Evolutionary conservation across 2,888 invertebrate species (phyloP).

Genomic region (Trissolcus japonicus): DNA sequence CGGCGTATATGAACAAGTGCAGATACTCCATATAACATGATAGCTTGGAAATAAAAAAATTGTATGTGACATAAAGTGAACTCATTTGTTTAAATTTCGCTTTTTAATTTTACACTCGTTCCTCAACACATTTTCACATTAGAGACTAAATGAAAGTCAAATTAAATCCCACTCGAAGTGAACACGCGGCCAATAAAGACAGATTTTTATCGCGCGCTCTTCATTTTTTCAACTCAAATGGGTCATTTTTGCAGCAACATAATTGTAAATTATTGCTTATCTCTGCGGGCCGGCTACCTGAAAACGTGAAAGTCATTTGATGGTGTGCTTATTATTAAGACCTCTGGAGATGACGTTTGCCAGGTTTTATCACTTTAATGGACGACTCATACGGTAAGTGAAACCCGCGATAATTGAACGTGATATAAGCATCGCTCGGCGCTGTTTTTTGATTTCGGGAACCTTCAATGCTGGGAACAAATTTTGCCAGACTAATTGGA

Average conservation of each 20-base stretch:
- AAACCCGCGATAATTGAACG: slow-evolving; percentile 35
- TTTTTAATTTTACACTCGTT: slow-evolving; percentile 1
- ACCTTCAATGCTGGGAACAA: slow-evolving; percentile 10
- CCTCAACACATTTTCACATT: slow-evolving; percentile 4
- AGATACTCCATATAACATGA: too few relatives aligned
- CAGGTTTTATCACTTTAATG: slow-evolving; percentile 44
- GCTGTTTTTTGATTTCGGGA: slow-evolving; percentile 4
- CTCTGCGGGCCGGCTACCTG: slow-evolving; percentile 10
- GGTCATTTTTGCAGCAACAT: slow-evolving; percentile 38
- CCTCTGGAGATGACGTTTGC: slow-evolving; percentile 28
- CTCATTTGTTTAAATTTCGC: too few relatives aligned
- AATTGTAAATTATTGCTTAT: slow-evolving; percentile 50
- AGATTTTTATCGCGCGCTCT: slow-evolving; percentile 18
- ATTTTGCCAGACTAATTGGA: slow-evolving; percentile 35
- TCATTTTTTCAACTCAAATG: slow-evolving; percentile 39
- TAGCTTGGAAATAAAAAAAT: too few relatives aligned
- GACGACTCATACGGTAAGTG: slow-evolving; percentile 25
- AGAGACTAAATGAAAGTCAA: slow-evolving; percentile 26
- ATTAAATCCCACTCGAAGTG: slow-evolving; percentile 19
- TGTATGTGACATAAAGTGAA: too few relatives aligned
- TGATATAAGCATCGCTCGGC: slow-evolving; percentile 22
- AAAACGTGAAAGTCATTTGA: slow-evolving; percentile 30
- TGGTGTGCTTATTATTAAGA: slow-evolving; percentile 45
- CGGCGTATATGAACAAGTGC: too few relatives aligned
- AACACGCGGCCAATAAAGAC: slow-evolving; percentile 1